A percentile compares a stretch with the other conserved stretches of the same genome.
These are phyloP conservation scores for Labrus mixtus DNA, from an alignment of 2,113 vertebrate species.

Conservation along the genomic window DNA sequence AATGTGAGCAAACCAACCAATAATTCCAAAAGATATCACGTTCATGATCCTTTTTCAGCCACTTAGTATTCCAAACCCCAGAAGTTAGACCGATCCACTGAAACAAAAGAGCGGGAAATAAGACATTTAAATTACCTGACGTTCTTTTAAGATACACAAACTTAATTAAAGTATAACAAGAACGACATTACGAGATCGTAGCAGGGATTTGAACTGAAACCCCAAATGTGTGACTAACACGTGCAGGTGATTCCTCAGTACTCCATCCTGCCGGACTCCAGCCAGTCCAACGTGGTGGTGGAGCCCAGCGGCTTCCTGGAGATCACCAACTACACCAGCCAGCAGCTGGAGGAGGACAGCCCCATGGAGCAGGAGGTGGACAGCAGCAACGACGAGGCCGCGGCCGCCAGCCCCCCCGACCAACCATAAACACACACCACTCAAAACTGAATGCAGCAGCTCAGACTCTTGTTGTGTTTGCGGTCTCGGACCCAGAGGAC, in stretches of 20 bases:
- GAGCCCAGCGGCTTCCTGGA: slow-evolving; percentile 98
- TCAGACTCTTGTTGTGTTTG: no score
- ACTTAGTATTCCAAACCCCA: no score
- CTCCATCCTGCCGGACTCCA: slow-evolving; percentile 96
- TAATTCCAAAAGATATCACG: no score
- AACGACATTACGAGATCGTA: neutral
- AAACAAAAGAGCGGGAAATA: no score
- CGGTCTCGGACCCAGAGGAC: neutral
- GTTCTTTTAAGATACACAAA: no score
- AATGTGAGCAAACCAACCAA: no score
- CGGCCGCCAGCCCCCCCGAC: slow-evolving; percentile 87
- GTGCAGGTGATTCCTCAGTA: slow-evolving; percentile 96
- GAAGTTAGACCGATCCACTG: no score
- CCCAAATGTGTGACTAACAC: neutral
- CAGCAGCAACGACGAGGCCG: slow-evolving; percentile 93
- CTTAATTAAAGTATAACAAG: neutral
- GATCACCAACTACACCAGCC: slow-evolving; percentile 98
- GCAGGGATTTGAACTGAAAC: slow-evolving; percentile 2
- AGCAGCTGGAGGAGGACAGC: slow-evolving; percentile 94
- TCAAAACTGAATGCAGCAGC: neutral
- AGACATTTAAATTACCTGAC: no score
- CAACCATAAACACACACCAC: slow-evolving; percentile 78
- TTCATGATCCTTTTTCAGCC: no score
- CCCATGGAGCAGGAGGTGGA: slow-evolving; percentile 93
- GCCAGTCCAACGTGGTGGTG: slow-evolving; percentile 96